phyloP scores from a whole-genome alignment of 2,888 invertebrate genomes.

The Drosophila niveifrons region DNA sequence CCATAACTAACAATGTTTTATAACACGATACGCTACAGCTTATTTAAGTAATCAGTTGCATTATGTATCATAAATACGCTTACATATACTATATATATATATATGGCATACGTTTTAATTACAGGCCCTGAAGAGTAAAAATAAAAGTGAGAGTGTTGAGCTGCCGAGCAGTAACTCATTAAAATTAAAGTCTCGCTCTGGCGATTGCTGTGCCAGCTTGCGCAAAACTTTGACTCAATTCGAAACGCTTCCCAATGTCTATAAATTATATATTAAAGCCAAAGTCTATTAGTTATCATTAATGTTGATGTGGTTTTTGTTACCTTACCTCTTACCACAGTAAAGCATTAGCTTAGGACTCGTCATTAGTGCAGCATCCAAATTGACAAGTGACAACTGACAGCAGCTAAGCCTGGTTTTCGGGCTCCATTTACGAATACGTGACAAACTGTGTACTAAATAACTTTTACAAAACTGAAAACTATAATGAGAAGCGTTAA shows the following conservation, averaged over 20 bases:
- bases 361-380: constrained; percentile 56
- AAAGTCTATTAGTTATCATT: constrained; percentile 37
- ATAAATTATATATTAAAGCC: constrained; percentile 51
- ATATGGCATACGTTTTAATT: constrained; percentile 51
- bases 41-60: constrained; percentile 64
- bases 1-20: constrained; percentile 44
- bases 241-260: constrained; percentile 64
- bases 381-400: constrained; percentile 7
- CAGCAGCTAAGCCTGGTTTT: constrained; percentile 1
- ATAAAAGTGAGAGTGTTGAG: constrained; percentile 62
- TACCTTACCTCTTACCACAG: constrained; percentile 11
- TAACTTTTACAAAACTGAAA: constrained; percentile 51
- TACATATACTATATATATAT: constrained; percentile 15
- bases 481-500: constrained; percentile 55
- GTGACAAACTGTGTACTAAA: constrained; percentile 64
- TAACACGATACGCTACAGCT: constrained; percentile 54
- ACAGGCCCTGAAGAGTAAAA: constrained; percentile 34
- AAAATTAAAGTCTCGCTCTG: constrained; percentile 60
- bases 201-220: constrained; percentile 35
- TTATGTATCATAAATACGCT: constrained; percentile 32
- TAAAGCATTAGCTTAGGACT: constrained; percentile 16
- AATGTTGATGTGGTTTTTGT: constrained; percentile 26
- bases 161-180: constrained; percentile 36
- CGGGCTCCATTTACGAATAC: constrained; percentile 61
- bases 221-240: constrained; percentile 59